Evolutionary conservation across 2,797 vertebrate genomes (phyloP).

Genomic region (Anisognathus igniventris): DNA sequence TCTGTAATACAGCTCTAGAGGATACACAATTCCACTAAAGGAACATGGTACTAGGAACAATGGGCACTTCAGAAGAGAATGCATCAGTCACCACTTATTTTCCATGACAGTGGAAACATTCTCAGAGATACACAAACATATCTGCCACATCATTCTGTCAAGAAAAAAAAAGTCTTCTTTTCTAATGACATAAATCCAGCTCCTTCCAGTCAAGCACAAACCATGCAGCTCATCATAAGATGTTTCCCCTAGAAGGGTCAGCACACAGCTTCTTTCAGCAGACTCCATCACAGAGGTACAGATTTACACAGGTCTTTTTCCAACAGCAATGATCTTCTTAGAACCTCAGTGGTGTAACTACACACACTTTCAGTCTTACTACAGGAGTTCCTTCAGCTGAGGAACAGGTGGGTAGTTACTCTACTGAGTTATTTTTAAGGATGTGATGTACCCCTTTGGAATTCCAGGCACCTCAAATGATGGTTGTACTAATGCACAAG

Average conservation of each 20-base stretch:
- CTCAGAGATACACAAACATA: not conserved
- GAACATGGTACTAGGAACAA: not conserved
- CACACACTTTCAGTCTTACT: not conserved
- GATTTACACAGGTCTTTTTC: not conserved
- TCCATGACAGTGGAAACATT: not conserved
- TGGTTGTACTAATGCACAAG: not conserved
- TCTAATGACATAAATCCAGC: not conserved
- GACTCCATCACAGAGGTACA: not conserved
- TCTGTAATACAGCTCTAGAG: not conserved
- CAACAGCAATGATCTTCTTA: fast-evolving
- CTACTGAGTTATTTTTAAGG: not conserved
- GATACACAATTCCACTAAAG: not conserved
- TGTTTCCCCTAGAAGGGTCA: not conserved
- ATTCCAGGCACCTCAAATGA: not conserved
- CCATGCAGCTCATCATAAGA: not conserved
- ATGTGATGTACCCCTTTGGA: not conserved
- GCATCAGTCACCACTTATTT: not conserved
- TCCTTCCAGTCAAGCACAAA: not conserved
- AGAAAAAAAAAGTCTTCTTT: not conserved
- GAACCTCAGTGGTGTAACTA: not conserved
- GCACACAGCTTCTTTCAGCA: not conserved
- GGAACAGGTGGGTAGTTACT: not conserved
- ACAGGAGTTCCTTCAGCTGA: not conserved
- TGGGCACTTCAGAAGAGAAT: not conserved
- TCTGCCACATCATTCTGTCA: not conserved